Percentiles rank a stretch among this genome's conserved stretches.
phyloP scores from a whole-genome alignment of 2,113 vertebrate genomes.

The Rhadina sibilatrix region DNA sequence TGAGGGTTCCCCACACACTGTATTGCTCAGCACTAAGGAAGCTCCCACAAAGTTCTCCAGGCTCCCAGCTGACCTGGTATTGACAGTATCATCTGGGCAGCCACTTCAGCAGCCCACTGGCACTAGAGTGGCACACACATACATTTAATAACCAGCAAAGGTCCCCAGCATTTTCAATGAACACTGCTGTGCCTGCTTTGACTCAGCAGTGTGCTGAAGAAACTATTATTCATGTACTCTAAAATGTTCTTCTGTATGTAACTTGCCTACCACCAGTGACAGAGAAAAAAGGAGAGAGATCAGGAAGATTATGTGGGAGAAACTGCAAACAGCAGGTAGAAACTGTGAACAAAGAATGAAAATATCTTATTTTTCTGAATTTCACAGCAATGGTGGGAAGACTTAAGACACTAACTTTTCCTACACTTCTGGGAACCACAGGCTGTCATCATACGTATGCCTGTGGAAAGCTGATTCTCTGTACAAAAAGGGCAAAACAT shows the following conservation, averaged over 20 bases:
- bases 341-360: neutral
- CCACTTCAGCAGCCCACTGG: neutral
- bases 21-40: neutral
- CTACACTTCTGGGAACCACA: neutral
- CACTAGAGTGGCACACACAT: accelerated
- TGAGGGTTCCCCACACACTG: neutral
- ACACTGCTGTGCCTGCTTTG: neutral
- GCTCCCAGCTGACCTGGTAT: neutral
- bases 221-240: neutral
- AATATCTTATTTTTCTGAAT: neutral
- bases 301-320: neutral
- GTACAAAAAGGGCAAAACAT: neutral
- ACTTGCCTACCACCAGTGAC: neutral
- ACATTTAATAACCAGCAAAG: neutral
- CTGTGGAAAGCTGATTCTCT: neutral
- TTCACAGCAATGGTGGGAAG: neutral
- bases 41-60: neutral
- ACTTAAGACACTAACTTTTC: neutral
- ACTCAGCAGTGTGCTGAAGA: neutral
- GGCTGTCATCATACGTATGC: neutral
- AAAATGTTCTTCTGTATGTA: neutral
- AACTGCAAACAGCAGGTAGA: neutral
- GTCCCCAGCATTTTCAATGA: neutral
- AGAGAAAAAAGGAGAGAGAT: neutral
- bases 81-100: neutral